Evolutionary conservation across 1,140 invertebrate species (phyloP), one percentile per base, ranked within the genome.

Genomic region (Ectropis grisescens): DNA sequence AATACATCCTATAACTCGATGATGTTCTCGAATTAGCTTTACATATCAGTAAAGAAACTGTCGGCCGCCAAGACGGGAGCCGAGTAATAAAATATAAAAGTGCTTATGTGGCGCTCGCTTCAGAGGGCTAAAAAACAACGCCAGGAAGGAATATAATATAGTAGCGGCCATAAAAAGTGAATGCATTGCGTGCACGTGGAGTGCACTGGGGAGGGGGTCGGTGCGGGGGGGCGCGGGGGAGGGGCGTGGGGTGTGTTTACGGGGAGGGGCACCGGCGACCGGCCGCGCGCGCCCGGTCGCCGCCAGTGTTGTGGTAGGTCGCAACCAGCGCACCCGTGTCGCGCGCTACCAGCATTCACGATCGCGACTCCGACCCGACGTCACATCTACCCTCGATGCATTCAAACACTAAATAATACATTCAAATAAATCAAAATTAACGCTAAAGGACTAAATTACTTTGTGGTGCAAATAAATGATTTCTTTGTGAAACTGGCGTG

Each of bases 241-340:
- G 66, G 71, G 58, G 67, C 58, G 58, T 58, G 64, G 68, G 69
- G 68, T 72, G 68, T 76, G 69, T 75, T 74, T 72, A 72, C 53
- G 29, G 62, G 46, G 61, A 62, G 75, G 74, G 67, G 64, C 68
- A 8, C 16, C 3, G 16, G 3, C 3, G 76, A 67, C 62, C 59
- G 54, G 66, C 50, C 51, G 51, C 29, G 30, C 16, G 16, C 27
- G 46, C 51, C 23, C 36, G 45, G 45, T 41, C 22, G 44, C 40
- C 47, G 61, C 54, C 80, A 82, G 76, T 83, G 71, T 83, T 83
- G 81, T 79, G 79, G 81, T 81, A 83, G 81, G 81, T 83, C 76
- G 53, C 62, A 60, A 45, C 32, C 50, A 54, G 64, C 47, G 53
- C 57, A 70, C 61, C 57, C 59, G 70, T 59, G 47, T 42, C 37